phyloP scores from a whole-genome alignment of 2,113 vertebrate species.

The Nicator chloris region DNA sequence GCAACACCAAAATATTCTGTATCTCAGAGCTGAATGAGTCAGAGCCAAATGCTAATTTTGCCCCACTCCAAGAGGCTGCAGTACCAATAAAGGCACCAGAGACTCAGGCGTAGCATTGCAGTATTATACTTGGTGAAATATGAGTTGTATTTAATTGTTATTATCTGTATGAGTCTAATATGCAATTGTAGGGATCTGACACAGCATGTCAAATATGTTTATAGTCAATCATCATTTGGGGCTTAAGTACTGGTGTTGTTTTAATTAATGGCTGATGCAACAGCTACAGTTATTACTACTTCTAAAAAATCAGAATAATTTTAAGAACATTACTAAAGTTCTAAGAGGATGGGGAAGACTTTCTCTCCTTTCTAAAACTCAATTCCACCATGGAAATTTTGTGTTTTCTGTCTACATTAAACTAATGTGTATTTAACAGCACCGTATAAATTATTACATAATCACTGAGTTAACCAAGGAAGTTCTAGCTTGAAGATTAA shows the following conservation, averaged over 20 bases:
- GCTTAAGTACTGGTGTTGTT: fast-evolving
- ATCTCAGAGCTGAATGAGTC: not conserved
- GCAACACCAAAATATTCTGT: not conserved
- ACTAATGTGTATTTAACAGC: not conserved
- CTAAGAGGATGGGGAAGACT: not conserved
- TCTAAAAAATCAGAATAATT: not conserved
- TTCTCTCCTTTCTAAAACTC: not conserved
- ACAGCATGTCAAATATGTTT: not conserved
- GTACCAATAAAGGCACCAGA: not conserved
- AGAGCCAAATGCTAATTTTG: not conserved
- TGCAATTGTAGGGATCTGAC: not conserved
- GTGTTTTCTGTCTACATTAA: not conserved
- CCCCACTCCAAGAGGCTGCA: not conserved
- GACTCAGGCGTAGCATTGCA: not conserved
- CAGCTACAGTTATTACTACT: not conserved
- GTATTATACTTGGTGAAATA: not conserved
- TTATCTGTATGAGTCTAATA: not conserved
- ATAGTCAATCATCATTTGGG: fast-evolving
- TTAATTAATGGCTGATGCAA: not conserved
- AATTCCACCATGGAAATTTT: not conserved
- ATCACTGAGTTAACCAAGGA: not conserved
- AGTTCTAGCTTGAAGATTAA: not conserved
- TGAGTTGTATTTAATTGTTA: not conserved
- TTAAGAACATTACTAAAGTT: not conserved
- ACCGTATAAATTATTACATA: not conserved